These are phyloP conservation scores for Nansenia antarctica DNA, from an alignment of 2,113 vertebrate genomes.

Conservation along the genomic window DNA sequence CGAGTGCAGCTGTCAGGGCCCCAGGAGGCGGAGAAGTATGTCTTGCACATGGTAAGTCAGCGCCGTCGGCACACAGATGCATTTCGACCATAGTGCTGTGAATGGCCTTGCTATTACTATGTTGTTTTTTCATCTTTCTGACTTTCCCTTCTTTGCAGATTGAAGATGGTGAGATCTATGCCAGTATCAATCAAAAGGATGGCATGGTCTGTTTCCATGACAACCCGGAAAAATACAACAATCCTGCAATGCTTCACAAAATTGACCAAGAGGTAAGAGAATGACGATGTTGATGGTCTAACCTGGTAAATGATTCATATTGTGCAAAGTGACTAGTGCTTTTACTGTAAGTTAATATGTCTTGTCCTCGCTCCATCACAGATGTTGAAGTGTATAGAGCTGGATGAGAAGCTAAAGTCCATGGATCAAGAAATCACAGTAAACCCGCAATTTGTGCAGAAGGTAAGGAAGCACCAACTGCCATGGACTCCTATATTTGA, in stretches of 20 bases:
- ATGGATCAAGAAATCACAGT: conserved; percentile 99
- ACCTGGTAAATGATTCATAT: background rate
- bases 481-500: background rate
- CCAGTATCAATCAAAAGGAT: conserved; percentile 99
- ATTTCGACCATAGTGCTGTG: background rate
- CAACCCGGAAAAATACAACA: conserved; percentile 99
- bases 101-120: background rate
- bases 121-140: background rate
- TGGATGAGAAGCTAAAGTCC: conserved; percentile 98
- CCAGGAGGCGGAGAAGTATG: conserved; percentile 98
- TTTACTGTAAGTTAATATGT: background rate
- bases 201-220: conserved; percentile 99
- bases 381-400: conserved; percentile 99
- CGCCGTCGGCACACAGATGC: background rate
- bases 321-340: background rate
- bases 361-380: conserved; percentile 49
- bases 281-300: background rate
- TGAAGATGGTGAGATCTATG: conserved; percentile 99
- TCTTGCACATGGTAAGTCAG: conserved; percentile 93
- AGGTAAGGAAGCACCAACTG: conserved; percentile 76
- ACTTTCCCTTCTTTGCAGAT: conserved; percentile 75
- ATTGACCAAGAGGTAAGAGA: conserved; percentile 95
- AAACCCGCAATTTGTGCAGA: conserved; percentile 99
- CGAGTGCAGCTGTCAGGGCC: conserved; percentile 94
- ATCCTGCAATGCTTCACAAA: conserved; percentile 99